A percentile compares a stretch with the other conserved stretches of the same genome.
Conservation (phyloP, 2,113 vertebrate genomes). For the Perca flavescens region DNA sequence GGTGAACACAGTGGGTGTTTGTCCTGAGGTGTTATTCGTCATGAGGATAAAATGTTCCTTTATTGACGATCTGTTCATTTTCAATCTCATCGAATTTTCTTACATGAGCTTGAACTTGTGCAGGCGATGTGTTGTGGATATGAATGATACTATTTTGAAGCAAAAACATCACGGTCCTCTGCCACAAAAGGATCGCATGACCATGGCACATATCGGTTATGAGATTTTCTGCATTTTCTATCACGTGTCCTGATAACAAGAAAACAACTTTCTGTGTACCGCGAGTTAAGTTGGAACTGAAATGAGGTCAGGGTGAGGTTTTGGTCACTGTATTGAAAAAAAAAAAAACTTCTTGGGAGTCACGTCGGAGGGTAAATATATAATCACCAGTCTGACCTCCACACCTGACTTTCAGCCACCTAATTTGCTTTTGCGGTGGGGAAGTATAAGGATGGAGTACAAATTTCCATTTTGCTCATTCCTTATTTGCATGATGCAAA, state of each 20-base stretch:
- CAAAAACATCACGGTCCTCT: constrained; percentile 3
- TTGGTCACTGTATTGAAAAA: neutral
- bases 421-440: constrained; percentile 58
- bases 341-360: neutral
- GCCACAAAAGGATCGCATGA: constrained; percentile 2
- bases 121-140: constrained; percentile 6
- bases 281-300: constrained; percentile 13
- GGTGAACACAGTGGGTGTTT: constrained; percentile 25
- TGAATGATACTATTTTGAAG: constrained; percentile 15
- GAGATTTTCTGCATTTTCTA: constrained; percentile 16
- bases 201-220: constrained; percentile 1
- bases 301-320: constrained; percentile 19
- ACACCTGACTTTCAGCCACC: constrained; percentile 53
- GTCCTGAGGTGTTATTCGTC: constrained; percentile 43
- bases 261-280: neutral
- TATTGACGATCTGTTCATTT: constrained; percentile 6
- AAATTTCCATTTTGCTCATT: constrained; percentile 66
- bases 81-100: constrained; percentile 19
- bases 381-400: constrained; percentile 61
- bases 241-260: constrained; percentile 11
- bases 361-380: constrained; percentile 32
- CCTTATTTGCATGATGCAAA: constrained; percentile 72
- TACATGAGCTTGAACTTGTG: constrained; percentile 18
- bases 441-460: constrained; percentile 31
- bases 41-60: constrained; percentile 43